Conservation (phyloP, 2,113 vertebrate species). For the Dascyllus trimaculatus region DNA sequence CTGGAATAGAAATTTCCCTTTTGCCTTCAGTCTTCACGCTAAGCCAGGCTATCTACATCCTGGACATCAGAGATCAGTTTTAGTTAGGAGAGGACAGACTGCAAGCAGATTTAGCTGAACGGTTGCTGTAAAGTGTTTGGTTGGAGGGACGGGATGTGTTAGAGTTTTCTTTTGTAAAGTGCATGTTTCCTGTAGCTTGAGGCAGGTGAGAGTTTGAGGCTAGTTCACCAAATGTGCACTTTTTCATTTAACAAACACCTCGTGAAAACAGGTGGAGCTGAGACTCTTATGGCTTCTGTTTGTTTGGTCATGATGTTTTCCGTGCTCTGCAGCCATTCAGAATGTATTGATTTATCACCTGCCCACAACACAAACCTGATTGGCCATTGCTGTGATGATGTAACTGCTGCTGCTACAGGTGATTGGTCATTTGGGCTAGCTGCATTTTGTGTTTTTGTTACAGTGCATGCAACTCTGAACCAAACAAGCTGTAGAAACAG, state of each 20-base stretch:
- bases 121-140: neutral
- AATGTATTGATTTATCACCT: slow-evolving; percentile 64
- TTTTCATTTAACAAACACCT: slow-evolving; percentile 49
- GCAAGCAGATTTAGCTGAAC: neutral
- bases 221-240: slow-evolving; percentile 76
- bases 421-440: slow-evolving; percentile 37
- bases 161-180: slow-evolving; percentile 45
- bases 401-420: slow-evolving; percentile 56
- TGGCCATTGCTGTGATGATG: slow-evolving; percentile 63
- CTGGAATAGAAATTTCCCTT: too few relatives aligned
- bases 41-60: slow-evolving; percentile 4
- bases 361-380: slow-evolving; percentile 47
- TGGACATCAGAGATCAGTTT: neutral
- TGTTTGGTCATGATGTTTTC: slow-evolving; percentile 10
- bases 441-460: slow-evolving; percentile 37
- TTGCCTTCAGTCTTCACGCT: neutral
- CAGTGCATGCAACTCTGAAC: slow-evolving; percentile 50
- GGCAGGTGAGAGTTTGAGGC: slow-evolving; percentile 49
- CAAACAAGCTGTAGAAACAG: slow-evolving; percentile 31
- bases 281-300: slow-evolving; percentile 4
- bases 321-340: slow-evolving; percentile 41
- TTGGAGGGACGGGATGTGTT: neutral
- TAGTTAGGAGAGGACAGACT: neutral
- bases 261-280: neutral
- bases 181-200: slow-evolving; percentile 57